These are phyloP conservation scores for Sesamia inferens DNA, from an alignment of 2,888 invertebrate species.

Conservation along the genomic window DNA sequence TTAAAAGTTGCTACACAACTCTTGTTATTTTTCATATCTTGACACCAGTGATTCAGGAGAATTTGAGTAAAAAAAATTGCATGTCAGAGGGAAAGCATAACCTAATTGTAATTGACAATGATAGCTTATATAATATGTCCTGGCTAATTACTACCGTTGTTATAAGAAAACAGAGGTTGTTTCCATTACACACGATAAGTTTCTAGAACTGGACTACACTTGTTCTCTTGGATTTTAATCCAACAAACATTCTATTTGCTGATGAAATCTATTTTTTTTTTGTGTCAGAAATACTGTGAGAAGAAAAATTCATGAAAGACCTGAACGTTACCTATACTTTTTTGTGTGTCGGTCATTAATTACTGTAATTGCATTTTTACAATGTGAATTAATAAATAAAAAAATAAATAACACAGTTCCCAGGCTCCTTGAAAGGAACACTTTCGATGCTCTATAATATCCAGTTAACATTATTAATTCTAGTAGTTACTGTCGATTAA, in stretches of 20 bases:
- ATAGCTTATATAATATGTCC: background rate
- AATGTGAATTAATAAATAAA: background rate
- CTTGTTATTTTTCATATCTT: background rate
- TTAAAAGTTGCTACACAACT: background rate
- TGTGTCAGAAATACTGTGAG: background rate
- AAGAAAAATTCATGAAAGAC: background rate
- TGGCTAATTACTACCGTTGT: background rate
- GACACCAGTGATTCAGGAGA: too few species aligned
- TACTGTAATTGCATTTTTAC: background rate
- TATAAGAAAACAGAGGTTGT: too few species aligned
- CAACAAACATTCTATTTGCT: background rate
- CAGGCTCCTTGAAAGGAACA: slow-evolving; percentile 4
- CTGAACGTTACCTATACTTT: background rate
- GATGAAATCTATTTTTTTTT: background rate
- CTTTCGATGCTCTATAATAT: slow-evolving; percentile 22
- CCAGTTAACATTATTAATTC: slow-evolving; percentile 42
- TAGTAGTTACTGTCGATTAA: slow-evolving; percentile 49
- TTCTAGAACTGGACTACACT: background rate
- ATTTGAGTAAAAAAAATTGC: background rate
- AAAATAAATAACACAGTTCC: slow-evolving; percentile 6
- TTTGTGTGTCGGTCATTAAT: background rate
- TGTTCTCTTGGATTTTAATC: background rate
- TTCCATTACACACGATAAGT: background rate
- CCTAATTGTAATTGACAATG: background rate
- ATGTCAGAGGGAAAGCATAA: background rate